Conservation (phyloP, 2,113 vertebrate genomes). For the Lampris megalopsis region DNA sequence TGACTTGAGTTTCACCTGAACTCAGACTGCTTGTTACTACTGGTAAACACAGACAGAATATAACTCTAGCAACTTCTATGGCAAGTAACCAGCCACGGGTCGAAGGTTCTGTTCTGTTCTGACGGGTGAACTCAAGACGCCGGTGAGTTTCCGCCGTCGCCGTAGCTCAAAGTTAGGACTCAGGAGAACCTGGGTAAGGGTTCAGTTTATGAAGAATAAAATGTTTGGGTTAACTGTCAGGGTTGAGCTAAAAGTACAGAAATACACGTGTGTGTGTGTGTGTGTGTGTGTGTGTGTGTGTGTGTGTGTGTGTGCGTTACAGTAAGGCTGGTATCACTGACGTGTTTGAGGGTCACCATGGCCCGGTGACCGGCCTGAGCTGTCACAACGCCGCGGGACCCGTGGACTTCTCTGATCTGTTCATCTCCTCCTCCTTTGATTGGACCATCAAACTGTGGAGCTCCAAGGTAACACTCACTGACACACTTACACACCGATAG, state of each 20-base stretch:
- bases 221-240: not conserved
- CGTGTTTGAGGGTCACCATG: conserved; percentile 98
- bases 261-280: not conserved
- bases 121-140: no score
- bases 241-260: no score
- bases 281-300: conserved; percentile 4
- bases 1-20: no score
- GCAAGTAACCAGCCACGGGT: not conserved
- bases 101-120: not conserved
- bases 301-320: conserved; percentile 55
- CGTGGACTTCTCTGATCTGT: conserved; percentile 97
- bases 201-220: not conserved
- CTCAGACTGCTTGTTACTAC: no score
- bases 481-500: conserved; percentile 5
- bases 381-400: conserved; percentile 95
- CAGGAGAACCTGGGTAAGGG: not conserved
- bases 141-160: no score
- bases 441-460: conserved; percentile 99
- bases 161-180: no score
- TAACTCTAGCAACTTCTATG: not conserved
- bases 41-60: not conserved
- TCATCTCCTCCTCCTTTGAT: conserved; percentile 98
- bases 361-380: conserved; percentile 97
- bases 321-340: conserved; percentile 99
- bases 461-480: conserved; percentile 87